phyloP scores from a whole-genome alignment of 2,797 vertebrate species.

The Manis pentadactyla region DNA sequence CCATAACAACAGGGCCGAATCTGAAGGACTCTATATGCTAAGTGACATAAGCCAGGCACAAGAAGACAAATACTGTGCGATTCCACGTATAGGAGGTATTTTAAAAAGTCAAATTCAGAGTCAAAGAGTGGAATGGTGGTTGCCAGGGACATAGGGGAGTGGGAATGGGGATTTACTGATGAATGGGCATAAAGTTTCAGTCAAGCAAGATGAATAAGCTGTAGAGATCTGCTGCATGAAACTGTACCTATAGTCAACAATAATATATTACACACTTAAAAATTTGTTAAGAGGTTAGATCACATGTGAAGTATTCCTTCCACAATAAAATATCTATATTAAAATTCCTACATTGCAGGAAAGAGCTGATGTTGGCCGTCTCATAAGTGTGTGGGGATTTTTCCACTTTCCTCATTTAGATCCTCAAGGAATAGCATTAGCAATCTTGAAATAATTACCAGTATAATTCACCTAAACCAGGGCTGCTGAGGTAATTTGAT shows the following conservation, averaged over 20 bases:
- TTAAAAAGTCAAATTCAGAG: not conserved
- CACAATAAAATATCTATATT: not conserved
- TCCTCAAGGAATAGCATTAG: not conserved
- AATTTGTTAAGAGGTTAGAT: not conserved
- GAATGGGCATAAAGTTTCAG: not conserved
- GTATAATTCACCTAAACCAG: not conserved
- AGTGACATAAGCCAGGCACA: not conserved
- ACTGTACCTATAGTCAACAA: rapidly evolving
- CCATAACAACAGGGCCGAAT: not conserved
- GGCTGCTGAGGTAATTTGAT: not conserved
- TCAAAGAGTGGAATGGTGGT: not conserved
- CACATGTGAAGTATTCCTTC: not conserved
- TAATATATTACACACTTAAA: not conserved
- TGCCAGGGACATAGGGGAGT: not conserved
- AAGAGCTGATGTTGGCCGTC: not conserved
- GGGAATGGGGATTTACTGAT: not conserved
- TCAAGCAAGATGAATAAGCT: too few relatives aligned
- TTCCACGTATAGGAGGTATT: not conserved
- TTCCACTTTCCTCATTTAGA: not conserved
- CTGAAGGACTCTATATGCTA: not conserved
- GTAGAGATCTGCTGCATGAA: not conserved
- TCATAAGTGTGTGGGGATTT: not conserved
- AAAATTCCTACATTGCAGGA: not conserved
- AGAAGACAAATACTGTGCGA: not conserved
- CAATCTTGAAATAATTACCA: constrained; percentile 16